Percentiles rank a stretch among this genome's conserved stretches.
phyloP scores from a whole-genome alignment of 2,888 invertebrate genomes.

The Andrena bucephala region DNA sequence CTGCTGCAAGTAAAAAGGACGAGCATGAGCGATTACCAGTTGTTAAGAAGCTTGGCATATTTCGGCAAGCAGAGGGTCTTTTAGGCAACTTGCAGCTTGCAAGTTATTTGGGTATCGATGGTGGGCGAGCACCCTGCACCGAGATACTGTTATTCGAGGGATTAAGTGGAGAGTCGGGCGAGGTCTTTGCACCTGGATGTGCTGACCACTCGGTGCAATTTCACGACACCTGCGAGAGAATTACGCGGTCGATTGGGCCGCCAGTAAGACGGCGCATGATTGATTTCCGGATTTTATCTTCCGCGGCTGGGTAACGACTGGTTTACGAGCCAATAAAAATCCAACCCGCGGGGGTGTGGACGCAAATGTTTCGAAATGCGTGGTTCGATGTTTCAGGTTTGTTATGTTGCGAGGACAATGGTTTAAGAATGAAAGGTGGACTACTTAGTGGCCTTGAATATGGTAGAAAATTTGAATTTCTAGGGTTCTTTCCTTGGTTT shows the following conservation, averaged over 20 bases:
- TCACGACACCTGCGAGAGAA: conserved; percentile 40
- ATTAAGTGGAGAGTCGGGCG: conserved; percentile 25
- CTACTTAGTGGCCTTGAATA: neutral
- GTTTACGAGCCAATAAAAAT: neutral
- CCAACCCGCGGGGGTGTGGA: neutral
- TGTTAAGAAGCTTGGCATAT: conserved; percentile 49
- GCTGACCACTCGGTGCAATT: conserved; percentile 15
- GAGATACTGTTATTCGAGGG: conserved; percentile 37
- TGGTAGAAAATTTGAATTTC: neutral
- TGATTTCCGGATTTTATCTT: conserved; percentile 40
- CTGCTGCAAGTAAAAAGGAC: conserved; percentile 26
- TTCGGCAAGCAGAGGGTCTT: conserved; percentile 42
- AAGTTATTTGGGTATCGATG: conserved; percentile 63
- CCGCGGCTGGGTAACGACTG: neutral
- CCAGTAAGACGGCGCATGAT: conserved; percentile 20
- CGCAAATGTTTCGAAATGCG: neutral
- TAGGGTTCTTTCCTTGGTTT: neutral
- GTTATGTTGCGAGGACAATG: no score
- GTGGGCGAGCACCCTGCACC: neutral
- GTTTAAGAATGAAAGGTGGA: no score
- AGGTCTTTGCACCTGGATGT: conserved; percentile 48
- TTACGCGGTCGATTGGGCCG: neutral
- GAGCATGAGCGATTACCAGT: conserved; percentile 36
- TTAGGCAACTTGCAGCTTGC: conserved; percentile 44
- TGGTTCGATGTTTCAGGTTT: neutral